Conservation (phyloP, 2,113 vertebrate species). For the Urocynchramus pylzowi region DNA sequence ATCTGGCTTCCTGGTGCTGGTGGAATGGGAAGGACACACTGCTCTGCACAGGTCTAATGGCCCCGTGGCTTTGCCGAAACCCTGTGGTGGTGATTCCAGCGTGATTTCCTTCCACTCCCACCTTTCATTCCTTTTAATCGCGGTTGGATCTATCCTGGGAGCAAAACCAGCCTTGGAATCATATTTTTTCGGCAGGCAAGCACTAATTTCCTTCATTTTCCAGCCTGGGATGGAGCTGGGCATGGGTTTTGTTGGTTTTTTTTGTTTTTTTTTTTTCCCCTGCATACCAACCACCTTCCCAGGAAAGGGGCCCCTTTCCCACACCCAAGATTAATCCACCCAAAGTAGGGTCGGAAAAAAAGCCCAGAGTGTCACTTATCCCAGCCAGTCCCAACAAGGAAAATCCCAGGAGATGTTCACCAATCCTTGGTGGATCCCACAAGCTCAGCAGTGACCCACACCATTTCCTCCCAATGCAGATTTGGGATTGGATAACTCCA, state of each 20-base stretch:
- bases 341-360: not conserved
- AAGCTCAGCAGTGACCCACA: not conserved
- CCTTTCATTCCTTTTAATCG: not conserved
- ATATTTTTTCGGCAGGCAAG: not conserved
- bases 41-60: rapidly evolving
- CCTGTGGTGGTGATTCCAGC: not conserved
- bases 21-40: not conserved
- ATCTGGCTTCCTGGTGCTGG: not conserved
- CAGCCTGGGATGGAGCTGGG: not conserved
- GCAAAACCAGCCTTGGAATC: not conserved
- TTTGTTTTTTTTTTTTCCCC: not conserved
- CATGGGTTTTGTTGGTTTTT: not conserved
- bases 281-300: constrained; percentile 47
- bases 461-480: rapidly evolving
- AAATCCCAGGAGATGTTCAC: not conserved
- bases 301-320: constrained; percentile 54
- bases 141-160: not conserved
- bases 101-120: not conserved
- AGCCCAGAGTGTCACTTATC: not conserved
- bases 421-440: not conserved
- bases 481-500: not conserved
- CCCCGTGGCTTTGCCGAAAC: rapidly evolving
- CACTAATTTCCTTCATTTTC: not conserved
- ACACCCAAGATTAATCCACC: constrained; percentile 32
- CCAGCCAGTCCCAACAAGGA: not conserved